These are phyloP conservation scores for Formicarius rufipectus DNA, from an alignment of 2,113 vertebrate species.

Conservation along the genomic window DNA sequence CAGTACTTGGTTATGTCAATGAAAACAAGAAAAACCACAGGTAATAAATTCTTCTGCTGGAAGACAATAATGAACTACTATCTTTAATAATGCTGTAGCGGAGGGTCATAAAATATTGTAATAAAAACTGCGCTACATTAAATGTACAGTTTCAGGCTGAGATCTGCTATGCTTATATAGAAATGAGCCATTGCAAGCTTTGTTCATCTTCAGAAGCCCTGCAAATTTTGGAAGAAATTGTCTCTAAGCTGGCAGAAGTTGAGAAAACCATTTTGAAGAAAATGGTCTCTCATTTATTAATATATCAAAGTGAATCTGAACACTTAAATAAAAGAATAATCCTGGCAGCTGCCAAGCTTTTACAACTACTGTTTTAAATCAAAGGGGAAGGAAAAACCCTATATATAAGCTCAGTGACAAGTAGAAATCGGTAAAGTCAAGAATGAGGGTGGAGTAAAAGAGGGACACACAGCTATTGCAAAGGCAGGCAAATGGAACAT, in stretches of 20 bases:
- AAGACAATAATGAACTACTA: background rate
- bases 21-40: background rate
- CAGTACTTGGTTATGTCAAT: background rate
- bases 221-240: background rate
- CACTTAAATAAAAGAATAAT: slow-evolving; percentile 13
- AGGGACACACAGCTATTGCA: background rate
- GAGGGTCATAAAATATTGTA: background rate
- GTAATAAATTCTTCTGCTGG: background rate
- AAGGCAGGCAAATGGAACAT: background rate
- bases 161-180: background rate
- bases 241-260: background rate
- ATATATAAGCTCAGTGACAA: background rate
- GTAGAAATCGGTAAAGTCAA: background rate
- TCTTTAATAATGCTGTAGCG: background rate
- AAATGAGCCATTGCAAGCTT: background rate
- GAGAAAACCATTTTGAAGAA: background rate
- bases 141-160: background rate
- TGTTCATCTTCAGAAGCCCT: background rate
- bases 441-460: background rate
- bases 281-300: slow-evolving; percentile 18
- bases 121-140: background rate
- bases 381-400: background rate
- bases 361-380: background rate
- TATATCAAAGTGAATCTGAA: slow-evolving; percentile 4
- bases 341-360: background rate